Percentiles rank a stretch among this genome's conserved stretches.
phyloP scores from a whole-genome alignment of 23 tunicate species.

The Botrylloides violaceus region DNA sequence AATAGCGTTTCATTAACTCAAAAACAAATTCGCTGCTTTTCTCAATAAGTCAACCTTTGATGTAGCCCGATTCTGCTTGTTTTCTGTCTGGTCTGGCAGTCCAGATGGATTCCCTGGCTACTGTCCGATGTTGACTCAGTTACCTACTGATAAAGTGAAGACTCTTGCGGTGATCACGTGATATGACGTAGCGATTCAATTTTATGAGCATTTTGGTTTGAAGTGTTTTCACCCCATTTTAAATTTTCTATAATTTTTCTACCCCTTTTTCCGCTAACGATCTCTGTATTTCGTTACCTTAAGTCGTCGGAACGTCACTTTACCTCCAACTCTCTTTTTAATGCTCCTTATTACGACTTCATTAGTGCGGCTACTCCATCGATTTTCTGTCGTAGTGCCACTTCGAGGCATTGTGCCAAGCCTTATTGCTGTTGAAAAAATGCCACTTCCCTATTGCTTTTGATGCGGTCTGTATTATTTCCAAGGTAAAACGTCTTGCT shows the following conservation, averaged over 20 bases:
- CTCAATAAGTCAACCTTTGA: not conserved
- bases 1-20: not conserved
- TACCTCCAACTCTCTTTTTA: not conserved
- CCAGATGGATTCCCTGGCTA: not conserved
- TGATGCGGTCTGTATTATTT: too few species aligned
- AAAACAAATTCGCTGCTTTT: not conserved
- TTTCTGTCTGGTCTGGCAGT: not conserved
- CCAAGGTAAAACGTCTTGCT: too few species aligned
- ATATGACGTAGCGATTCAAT: not conserved
- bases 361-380: constrained; percentile 14
- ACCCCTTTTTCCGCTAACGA: not conserved
- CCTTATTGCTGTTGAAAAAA: too few species aligned
- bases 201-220: not conserved
- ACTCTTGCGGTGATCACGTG: not conserved
- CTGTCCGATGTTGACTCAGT: not conserved
- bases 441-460: too few species aligned
- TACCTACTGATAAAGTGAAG: not conserved
- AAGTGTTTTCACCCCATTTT: not conserved
- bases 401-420: constrained; percentile 19
- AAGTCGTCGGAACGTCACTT: not conserved
- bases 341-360: constrained; percentile 16
- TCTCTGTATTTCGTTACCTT: not conserved
- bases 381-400: constrained; percentile 19
- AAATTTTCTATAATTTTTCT: not conserved
- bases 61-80: not conserved